These are phyloP conservation scores for Amblyopsis rosae DNA, from an alignment of 2,113 vertebrate species.

Conservation along the genomic window DNA sequence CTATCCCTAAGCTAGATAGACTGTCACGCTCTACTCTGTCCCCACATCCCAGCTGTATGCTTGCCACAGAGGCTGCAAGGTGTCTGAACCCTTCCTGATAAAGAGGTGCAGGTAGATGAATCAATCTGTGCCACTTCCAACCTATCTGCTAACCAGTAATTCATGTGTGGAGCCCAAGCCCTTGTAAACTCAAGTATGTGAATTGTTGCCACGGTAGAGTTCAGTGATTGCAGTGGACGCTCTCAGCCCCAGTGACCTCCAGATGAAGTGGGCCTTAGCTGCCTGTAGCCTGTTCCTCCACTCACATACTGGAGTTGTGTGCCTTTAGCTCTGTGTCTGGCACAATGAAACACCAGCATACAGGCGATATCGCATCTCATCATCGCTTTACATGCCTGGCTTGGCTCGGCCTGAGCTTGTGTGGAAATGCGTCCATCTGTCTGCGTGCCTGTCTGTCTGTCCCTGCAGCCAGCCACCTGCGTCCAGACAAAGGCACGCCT, in stretches of 20 bases:
- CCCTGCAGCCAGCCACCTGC: conserved; percentile 47
- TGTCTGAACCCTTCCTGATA: conserved; percentile 32
- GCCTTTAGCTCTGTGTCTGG: not conserved
- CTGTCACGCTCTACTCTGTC: conserved; percentile 7
- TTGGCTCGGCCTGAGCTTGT: too few relatives aligned
- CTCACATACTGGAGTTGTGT: not conserved
- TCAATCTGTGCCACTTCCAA: conserved; percentile 31
- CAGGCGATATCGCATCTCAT: too few relatives aligned
- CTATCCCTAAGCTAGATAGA: not conserved
- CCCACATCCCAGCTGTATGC: conserved; percentile 36
- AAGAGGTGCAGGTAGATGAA: conserved; percentile 35
- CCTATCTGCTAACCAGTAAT: conserved; percentile 53
- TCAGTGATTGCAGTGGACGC: too few relatives aligned
- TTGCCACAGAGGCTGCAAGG: conserved; percentile 27
- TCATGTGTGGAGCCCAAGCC: conserved; percentile 39
- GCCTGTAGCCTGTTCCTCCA: not conserved
- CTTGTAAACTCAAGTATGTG: conserved; percentile 5
- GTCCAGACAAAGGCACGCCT: conserved; percentile 43
- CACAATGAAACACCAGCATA: too few relatives aligned
- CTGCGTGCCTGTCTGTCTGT: not conserved
- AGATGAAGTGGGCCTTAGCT: too few relatives aligned
- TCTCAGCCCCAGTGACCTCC: too few relatives aligned
- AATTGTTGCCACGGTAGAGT: conserved; percentile 11
- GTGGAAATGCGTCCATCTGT: conserved; percentile 4
- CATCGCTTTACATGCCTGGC: too few relatives aligned